Conservation (phyloP, 2,888 invertebrate genomes). For the Noctua comes region DNA sequence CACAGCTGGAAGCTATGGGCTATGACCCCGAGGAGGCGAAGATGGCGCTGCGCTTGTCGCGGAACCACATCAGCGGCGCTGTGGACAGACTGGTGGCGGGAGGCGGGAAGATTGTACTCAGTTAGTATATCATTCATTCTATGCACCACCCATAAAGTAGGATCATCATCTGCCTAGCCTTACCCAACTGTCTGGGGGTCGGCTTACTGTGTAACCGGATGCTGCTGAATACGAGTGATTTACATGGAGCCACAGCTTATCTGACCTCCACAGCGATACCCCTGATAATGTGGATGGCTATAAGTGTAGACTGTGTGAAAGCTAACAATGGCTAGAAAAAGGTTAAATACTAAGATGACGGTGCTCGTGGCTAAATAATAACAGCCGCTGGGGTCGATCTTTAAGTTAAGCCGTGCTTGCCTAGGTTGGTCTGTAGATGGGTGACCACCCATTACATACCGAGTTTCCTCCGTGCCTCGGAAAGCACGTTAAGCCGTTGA, state of each 20-base stretch:
- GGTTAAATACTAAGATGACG: too few species aligned
- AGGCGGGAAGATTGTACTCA: conserved; percentile 74
- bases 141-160: background rate
- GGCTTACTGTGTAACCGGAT: background rate
- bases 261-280: background rate
- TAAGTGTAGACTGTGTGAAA: background rate
- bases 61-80: conserved; percentile 90
- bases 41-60: conserved; percentile 88
- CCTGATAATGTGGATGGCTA: background rate
- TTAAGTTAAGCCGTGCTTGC: too few species aligned
- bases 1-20: conserved; percentile 91
- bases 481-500: too few species aligned
- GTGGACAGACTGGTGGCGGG: conserved; percentile 90
- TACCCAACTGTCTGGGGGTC: background rate
- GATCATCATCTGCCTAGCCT: background rate
- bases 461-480: too few species aligned
- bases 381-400: too few species aligned
- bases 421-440: too few species aligned
- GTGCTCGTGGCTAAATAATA: too few species aligned
- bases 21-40: conserved; percentile 89
- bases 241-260: background rate
- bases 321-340: background rate
- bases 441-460: too few species aligned
- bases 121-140: conserved; percentile 36
- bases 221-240: background rate